Base-by-base conservation (phyloP, 2,888 invertebrate species). In the Himalopsyche tibetana region DNA sequence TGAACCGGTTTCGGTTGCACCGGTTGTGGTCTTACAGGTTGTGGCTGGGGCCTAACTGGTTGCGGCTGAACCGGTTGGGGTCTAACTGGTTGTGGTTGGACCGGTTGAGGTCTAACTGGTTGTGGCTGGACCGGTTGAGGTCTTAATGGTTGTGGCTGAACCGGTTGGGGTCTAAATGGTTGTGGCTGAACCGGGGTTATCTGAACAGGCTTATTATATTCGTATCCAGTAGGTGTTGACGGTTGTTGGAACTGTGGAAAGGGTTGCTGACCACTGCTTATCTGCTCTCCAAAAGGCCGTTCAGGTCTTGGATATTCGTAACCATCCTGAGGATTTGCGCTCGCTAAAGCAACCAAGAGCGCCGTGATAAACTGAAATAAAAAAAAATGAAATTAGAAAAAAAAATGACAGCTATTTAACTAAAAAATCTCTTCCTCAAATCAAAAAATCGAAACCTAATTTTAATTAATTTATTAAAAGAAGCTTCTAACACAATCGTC, bases 291-390 rank as follows among this genome's bases (percentile, higher is more conserved):
- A 8, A 63, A 63, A 28, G 63, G 63, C 63, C 63, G 63, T 8
- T 63, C 28, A 19, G 63, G 63, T 28, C 63, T n/a, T 9, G 63
- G 63, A 8, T 63, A 63, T n/a, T 63, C 63, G 8, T 63, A 63
- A 63, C 63, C 63, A 51, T 51, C 51, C 3, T 51, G 15, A 9
- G 63, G 28, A 19, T 19, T n/a, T 19, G 63, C 63, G n/a, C 19
- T 19, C n/a, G 63, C 63, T 5, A 28, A 11, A n/a, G 28, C 63
- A 63, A 63, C 28, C 28, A 63, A 28, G 11, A 63, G 63, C 63
- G 63, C 63, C 63, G 63, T 28, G 63, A 63, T 19, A 6, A 63
- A 63, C 63, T 63, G 63, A n/a, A 63, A 56, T 17, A 63, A 63
- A 63, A 19, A 63, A 15, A 63, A 63, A 6, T 45, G 2, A 45